Evolutionary conservation across 2,113 vertebrate genomes (phyloP).

Genomic region (Cacatua alba): DNA sequence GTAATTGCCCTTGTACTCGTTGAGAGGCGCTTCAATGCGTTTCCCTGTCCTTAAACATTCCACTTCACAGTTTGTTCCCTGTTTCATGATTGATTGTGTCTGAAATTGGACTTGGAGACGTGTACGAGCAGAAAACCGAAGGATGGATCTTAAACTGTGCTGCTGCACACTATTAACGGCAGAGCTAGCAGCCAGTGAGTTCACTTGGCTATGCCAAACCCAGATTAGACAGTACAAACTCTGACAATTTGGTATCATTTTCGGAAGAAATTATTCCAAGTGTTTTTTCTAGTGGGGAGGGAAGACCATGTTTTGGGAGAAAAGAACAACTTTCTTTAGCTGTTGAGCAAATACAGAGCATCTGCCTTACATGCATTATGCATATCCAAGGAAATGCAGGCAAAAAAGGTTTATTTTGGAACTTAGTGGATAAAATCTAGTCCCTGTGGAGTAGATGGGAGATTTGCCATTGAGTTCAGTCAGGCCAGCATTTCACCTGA

Average conservation of each 20-base stretch:
- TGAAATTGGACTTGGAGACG: not conserved
- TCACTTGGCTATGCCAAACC: not conserved
- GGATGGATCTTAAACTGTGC: not conserved
- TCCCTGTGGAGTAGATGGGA: constrained; percentile 17
- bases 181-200: not conserved
- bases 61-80: not conserved
- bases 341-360: not conserved
- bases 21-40: not conserved
- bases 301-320: not conserved
- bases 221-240: not conserved
- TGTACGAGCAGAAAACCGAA: not conserved
- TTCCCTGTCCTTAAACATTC: not conserved
- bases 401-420: constrained; percentile 31
- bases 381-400: not conserved
- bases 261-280: not conserved
- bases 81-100: not conserved
- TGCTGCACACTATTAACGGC: not conserved
- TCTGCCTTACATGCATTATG: not conserved
- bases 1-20: not conserved
- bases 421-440: not conserved
- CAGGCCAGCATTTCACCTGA: not conserved
- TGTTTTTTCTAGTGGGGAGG: not conserved
- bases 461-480: constrained; percentile 17
- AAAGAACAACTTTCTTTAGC: not conserved
- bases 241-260: not conserved